A percentile compares a stretch with the other conserved stretches of the same genome.
Evolutionary conservation across 2,113 vertebrate species (phyloP).

Genomic region (Pongo abelii): DNA sequence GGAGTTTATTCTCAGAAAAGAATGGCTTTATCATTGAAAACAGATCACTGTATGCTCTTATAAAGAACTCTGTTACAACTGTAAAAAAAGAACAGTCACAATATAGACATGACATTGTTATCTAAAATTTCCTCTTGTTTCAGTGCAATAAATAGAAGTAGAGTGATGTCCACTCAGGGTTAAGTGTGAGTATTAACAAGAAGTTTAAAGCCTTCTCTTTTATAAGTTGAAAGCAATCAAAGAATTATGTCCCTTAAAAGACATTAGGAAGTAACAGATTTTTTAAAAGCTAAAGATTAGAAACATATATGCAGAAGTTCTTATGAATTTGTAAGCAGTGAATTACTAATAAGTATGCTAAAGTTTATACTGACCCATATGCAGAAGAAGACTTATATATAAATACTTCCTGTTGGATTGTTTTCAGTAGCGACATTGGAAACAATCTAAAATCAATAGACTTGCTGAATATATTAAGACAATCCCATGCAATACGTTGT

Average conservation of each 20-base stretch:
- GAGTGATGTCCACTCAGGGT: not conserved
- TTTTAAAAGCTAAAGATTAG: not conserved
- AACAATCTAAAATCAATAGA: not conserved
- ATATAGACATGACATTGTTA: not conserved
- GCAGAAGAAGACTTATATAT: not conserved
- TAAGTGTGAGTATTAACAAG: not conserved
- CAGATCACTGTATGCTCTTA: not conserved
- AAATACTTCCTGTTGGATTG: not conserved
- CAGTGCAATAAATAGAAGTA: not conserved
- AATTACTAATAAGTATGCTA: not conserved
- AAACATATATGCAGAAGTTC: not conserved
- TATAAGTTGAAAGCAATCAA: not conserved
- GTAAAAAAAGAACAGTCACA: not conserved
- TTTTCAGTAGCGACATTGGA: conserved; percentile 13
- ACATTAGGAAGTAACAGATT: not conserved
- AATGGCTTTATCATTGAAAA: not conserved
- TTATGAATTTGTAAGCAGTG: not conserved
- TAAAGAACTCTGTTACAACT: not conserved
- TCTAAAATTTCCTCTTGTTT: not conserved
- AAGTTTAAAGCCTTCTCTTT: not conserved
- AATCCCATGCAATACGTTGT: not conserved
- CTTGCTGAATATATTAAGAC: not conserved
- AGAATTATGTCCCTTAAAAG: not conserved
- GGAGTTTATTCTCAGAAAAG: not conserved
- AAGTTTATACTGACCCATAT: not conserved